Evolutionary conservation across 2,888 invertebrate genomes (phyloP).

Genomic region (Caenorhabditis parvicauda): DNA sequence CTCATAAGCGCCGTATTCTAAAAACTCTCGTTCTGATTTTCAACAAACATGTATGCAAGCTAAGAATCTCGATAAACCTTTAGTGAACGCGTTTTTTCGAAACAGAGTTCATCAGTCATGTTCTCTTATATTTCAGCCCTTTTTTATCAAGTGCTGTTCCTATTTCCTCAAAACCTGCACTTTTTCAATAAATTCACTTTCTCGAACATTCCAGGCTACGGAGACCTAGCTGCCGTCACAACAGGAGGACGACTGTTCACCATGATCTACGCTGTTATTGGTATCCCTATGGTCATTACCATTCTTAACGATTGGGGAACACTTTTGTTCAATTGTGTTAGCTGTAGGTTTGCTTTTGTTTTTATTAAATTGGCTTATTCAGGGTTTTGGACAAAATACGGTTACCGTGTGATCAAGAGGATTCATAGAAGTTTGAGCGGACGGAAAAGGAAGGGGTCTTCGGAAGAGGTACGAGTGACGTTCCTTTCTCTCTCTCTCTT

Average conservation of each 20-base stretch:
- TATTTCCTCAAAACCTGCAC: no score
- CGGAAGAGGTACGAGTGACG: constrained; percentile 11
- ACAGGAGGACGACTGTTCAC: constrained; percentile 80
- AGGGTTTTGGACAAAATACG: constrained; percentile 24
- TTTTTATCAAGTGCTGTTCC: no score
- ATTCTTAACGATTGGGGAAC: constrained; percentile 92
- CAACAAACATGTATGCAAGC: no score
- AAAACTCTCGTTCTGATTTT: no score
- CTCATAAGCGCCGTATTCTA: no score
- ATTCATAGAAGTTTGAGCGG: constrained; percentile 5
- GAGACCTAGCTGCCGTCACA: constrained; percentile 87
- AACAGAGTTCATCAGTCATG: no score
- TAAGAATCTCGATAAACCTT: no score
- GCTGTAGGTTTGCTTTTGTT: constrained; percentile 30
- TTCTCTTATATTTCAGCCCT: no score
- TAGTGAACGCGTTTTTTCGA: no score
- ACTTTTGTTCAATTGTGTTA: constrained; percentile 70
- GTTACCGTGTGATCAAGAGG: constrained; percentile 7
- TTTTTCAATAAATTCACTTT: no score
- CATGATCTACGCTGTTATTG: constrained; percentile 87
- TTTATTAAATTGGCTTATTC: background rate
- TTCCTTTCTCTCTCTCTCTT: background rate
- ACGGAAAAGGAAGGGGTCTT: constrained; percentile 8
- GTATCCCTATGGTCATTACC: constrained; percentile 90
- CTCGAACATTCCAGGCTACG: constrained; percentile 70